Percentiles rank a stretch among this genome's conserved stretches.
Evolutionary conservation across 2,888 invertebrate genomes (phyloP).

Genomic region (Carpatolechia fugitivella): DNA sequence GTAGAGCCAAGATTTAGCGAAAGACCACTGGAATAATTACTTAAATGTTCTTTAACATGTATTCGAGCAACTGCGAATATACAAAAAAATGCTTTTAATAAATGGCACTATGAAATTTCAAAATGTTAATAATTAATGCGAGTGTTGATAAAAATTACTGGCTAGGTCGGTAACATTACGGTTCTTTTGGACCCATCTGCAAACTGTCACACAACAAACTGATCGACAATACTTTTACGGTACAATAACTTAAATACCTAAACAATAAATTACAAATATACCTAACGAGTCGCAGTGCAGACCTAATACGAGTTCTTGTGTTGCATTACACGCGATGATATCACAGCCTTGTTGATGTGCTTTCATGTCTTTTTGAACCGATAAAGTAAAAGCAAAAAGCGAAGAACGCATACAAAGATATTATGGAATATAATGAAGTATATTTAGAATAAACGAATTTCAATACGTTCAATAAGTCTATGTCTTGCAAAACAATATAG

Average conservation of each 20-base stretch:
- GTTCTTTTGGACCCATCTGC: conserved; percentile 51
- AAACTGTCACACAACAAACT: conserved; percentile 52
- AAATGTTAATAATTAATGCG: conserved; percentile 12
- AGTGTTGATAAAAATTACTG: conserved; percentile 43
- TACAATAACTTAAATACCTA: conserved; percentile 47
- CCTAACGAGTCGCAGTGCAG: conserved; percentile 37
- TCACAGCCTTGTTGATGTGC: conserved; percentile 77
- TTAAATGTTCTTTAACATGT: conserved; percentile 4
- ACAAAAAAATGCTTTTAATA: conserved; percentile 19
- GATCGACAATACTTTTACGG: conserved; percentile 70
- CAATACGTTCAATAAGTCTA: not conserved
- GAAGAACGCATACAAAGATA: conserved; percentile 31
- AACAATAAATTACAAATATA: conserved; percentile 38
- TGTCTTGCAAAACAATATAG: not conserved
- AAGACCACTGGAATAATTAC: conserved; percentile 10
- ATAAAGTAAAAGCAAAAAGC: conserved; percentile 39
- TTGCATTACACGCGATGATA: conserved; percentile 49
- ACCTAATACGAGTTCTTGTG: conserved; percentile 51
- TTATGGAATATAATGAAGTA: not conserved
- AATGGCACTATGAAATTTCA: conserved; percentile 17
- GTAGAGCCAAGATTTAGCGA: conserved; percentile 34
- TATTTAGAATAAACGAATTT: conserved; percentile 25
- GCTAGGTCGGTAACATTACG: conserved; percentile 62
- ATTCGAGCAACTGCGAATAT: conserved; percentile 28
- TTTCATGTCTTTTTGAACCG: conserved; percentile 38